These are phyloP conservation scores for Limnothrissa miodon DNA, from an alignment of 2,113 vertebrate genomes.

Conservation along the genomic window DNA sequence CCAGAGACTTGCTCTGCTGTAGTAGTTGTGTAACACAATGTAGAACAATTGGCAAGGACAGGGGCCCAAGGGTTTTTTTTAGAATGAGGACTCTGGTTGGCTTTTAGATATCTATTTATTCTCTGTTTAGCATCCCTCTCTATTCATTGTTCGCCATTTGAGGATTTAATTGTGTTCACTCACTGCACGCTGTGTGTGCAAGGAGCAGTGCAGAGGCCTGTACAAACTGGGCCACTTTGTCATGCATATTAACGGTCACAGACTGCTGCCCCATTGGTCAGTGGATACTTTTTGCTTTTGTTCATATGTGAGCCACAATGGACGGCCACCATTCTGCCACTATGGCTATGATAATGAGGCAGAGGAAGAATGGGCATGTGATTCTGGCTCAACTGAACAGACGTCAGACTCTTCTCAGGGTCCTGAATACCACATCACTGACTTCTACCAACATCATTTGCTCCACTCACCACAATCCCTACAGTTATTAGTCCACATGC, in stretches of 20 bases:
- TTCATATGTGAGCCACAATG: conserved; percentile 55
- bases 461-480: neutral
- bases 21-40: neutral
- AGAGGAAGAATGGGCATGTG: conserved; percentile 41
- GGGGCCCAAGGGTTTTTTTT: neutral
- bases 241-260: conserved; percentile 49
- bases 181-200: neutral
- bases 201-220: conserved; percentile 24
- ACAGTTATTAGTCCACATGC: neutral
- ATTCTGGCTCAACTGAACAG: conserved; percentile 48
- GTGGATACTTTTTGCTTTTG: conserved; percentile 44
- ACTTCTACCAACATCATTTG: conserved; percentile 8
- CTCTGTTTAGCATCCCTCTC: neutral
- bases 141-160: neutral
- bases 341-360: conserved; percentile 77
- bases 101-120: neutral
- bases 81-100: neutral
- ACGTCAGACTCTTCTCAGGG: conserved; percentile 32
- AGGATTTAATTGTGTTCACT: neutral
- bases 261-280: conserved; percentile 51
- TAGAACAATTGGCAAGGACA: neutral
- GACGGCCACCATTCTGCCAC: conserved; percentile 71
- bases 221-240: conserved; percentile 39
- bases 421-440: conserved; percentile 20
- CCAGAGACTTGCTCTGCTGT: neutral